Conservation (phyloP, 2,113 vertebrate genomes). For the Carollia perspicillata region DNA sequence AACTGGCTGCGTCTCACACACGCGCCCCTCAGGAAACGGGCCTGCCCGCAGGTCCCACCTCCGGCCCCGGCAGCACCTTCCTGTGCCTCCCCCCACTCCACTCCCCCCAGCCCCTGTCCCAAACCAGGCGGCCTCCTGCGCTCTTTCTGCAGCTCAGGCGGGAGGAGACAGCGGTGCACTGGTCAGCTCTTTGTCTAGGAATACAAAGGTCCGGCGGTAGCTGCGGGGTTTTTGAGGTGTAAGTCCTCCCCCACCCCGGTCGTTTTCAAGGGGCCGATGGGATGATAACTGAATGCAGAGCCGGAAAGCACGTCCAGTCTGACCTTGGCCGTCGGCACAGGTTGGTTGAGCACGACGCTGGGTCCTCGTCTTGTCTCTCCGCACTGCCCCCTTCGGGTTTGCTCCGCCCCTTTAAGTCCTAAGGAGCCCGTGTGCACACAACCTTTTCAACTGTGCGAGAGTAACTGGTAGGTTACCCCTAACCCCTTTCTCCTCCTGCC, state of each 20-base stretch:
- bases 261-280: too few species aligned
- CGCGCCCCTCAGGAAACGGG: not conserved
- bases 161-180: not conserved
- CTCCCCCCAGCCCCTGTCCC: too few species aligned
- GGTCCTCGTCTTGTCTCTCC: not conserved
- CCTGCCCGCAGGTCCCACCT: not conserved
- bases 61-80: not conserved
- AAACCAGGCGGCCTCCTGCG: accelerated
- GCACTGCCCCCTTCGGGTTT: not conserved
- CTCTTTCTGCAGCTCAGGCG: not conserved
- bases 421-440: not conserved
- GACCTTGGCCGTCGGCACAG: not conserved
- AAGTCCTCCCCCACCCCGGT: too few species aligned
- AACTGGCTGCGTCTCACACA: accelerated
- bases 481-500: not conserved
- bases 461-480: not conserved
- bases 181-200: not conserved
- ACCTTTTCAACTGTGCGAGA: not conserved
- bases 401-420: not conserved
- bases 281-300: not conserved
- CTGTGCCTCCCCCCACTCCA: not conserved
- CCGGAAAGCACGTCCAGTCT: accelerated
- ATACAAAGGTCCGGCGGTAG: not conserved
- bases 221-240: not conserved
- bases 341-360: accelerated